These are phyloP conservation scores for Hirudo medicinalis DNA, from an alignment of 1,140 invertebrate species.

Conservation along the genomic window DNA sequence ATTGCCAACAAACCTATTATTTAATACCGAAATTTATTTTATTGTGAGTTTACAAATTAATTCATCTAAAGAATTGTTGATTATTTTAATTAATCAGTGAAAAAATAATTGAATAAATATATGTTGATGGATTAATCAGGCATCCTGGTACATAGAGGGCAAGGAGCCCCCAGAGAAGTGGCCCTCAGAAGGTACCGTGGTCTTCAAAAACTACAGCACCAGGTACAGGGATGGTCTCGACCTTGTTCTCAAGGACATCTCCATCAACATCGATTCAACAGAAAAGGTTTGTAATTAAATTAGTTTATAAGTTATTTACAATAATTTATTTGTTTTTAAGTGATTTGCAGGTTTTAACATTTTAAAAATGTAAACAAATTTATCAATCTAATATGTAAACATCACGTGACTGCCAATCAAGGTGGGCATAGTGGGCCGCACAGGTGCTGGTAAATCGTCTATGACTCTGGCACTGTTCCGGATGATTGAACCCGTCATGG, in stretches of 20 bases:
- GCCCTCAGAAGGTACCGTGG: slow-evolving; percentile 59
- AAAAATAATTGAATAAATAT: neutral
- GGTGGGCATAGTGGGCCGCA: slow-evolving; percentile 48
- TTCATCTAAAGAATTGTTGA: too few species aligned
- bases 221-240: slow-evolving; percentile 66
- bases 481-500: slow-evolving; percentile 51
- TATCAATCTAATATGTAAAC: neutral
- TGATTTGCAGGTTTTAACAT: too few species aligned
- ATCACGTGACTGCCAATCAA: slow-evolving; percentile 24
- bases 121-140: neutral
- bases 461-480: slow-evolving; percentile 46
- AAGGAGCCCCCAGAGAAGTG: slow-evolving; percentile 44
- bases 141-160: slow-evolving; percentile 13
- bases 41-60: too few species aligned
- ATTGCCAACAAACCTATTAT: too few species aligned
- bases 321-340: neutral
- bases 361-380: neutral
- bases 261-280: slow-evolving; percentile 49
- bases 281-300: slow-evolving; percentile 17
- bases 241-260: slow-evolving; percentile 60
- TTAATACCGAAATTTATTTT: too few species aligned
- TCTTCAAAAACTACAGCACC: slow-evolving; percentile 58
- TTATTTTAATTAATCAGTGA: too few species aligned
- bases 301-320: neutral
- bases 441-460: slow-evolving; percentile 48